These are phyloP conservation scores for Leptinotarsa undecemlineata DNA, from an alignment of 1,140 invertebrate species.

Conservation along the genomic window DNA sequence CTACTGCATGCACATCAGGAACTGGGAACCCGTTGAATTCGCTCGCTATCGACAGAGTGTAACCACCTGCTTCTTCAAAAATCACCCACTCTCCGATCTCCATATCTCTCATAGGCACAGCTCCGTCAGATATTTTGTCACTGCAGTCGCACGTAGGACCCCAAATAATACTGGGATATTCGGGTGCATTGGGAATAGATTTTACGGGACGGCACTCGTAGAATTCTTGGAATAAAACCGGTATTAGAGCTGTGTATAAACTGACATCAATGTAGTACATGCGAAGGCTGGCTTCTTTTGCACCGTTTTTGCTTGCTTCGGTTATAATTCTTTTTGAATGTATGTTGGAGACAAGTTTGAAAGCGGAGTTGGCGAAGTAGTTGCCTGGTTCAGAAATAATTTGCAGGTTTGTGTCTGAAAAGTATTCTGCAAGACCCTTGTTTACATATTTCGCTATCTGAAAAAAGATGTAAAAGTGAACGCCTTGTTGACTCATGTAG, in stretches of 20 bases:
- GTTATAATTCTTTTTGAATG: conserved; percentile 77
- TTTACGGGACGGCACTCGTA: conserved; percentile 16
- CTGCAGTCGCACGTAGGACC: conserved; percentile 93
- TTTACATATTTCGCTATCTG: conserved; percentile 76
- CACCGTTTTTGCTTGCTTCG: conserved; percentile 54
- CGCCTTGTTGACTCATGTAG: too few relatives aligned
- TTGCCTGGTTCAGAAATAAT: conserved; percentile 96
- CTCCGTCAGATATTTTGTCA: conserved; percentile 77
- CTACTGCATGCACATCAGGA: conserved; percentile 68
- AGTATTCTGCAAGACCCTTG: conserved; percentile 77
- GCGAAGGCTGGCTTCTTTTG: conserved; percentile 46
- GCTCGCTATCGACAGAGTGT: conserved; percentile 85
- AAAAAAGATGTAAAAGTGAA: conserved; percentile 18
- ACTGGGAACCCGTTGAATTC: conserved; percentile 88
- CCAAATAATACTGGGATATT: conserved; percentile 71
- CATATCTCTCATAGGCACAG: conserved; percentile 70
- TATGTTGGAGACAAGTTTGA: conserved; percentile 86
- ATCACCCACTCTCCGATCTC: conserved; percentile 81
- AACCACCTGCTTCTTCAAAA: conserved; percentile 91
- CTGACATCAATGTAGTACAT: conserved; percentile 99
- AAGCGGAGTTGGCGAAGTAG: conserved; percentile 91
- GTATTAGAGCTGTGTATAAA: conserved; percentile 97
- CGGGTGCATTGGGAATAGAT: conserved; percentile 24
- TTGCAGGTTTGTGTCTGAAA: conserved; percentile 72
- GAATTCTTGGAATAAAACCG: conserved; percentile 88